Evolutionary conservation across 2,113 vertebrate genomes (phyloP).

Genomic region (Peromyscus maniculatus): DNA sequence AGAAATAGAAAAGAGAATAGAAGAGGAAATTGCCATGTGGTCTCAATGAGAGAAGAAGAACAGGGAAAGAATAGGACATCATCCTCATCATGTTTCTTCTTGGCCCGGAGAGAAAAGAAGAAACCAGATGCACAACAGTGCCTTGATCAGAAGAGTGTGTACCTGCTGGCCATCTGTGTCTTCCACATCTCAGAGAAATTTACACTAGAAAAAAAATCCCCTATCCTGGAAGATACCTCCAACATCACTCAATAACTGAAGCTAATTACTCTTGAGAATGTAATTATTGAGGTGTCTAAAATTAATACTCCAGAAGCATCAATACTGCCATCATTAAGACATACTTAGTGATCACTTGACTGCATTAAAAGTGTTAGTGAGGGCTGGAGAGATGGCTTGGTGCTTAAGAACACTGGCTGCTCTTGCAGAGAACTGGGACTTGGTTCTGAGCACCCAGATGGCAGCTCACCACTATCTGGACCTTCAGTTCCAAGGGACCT

Average conservation of each 20-base stretch:
- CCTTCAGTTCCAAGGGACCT: background rate
- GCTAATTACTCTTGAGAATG: background rate
- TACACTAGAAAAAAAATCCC: background rate
- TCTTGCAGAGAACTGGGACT: background rate
- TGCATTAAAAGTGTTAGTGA: background rate
- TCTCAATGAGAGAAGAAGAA: background rate
- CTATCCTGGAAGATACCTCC: background rate
- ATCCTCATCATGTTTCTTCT: background rate
- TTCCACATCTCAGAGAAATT: constrained; percentile 34
- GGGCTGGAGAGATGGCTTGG: background rate
- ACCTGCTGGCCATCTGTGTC: background rate
- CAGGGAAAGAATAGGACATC: background rate
- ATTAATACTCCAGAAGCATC: constrained; percentile 38
- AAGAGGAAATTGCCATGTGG: background rate
- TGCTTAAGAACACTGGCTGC: background rate
- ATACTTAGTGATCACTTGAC: background rate
- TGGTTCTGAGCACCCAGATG: background rate
- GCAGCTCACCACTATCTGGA: background rate
- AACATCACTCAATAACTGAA: background rate
- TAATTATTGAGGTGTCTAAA: constrained; percentile 20
- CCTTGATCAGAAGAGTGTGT: background rate
- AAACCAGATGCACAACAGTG: background rate
- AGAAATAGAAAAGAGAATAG: background rate
- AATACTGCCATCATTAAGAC: background rate
- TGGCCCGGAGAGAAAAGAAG: background rate